Evolutionary conservation across 1,140 invertebrate species (phyloP).

Genomic region (Adelges cooleyi): DNA sequence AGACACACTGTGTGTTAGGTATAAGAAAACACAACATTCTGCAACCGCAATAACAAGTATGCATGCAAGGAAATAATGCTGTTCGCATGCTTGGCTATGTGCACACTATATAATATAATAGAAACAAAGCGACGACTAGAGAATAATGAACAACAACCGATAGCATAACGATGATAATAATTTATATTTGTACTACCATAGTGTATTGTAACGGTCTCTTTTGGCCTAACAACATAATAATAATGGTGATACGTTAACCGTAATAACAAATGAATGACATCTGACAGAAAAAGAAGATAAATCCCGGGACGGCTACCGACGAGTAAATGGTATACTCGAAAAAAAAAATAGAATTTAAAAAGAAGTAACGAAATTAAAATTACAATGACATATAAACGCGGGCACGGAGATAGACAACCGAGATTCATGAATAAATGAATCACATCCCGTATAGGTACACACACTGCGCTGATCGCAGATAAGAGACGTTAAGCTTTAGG

Average conservation of each 20-base stretch:
- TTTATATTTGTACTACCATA: too few species aligned
- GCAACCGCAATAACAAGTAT: too few species aligned
- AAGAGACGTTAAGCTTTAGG: slow-evolving; percentile 23
- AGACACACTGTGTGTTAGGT: too few species aligned
- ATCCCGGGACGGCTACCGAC: slow-evolving; percentile 12
- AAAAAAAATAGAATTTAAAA: slow-evolving; percentile 17
- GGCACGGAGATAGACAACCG: slow-evolving; percentile 22
- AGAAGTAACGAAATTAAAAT: slow-evolving; percentile 27
- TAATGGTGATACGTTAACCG: slow-evolving; percentile 33
- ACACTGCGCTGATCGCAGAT: not conserved
- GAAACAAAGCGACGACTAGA: too few species aligned
- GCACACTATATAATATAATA: too few species aligned
- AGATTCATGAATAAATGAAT: slow-evolving; percentile 28
- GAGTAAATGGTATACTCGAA: not conserved
- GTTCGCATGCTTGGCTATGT: too few species aligned
- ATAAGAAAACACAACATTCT: too few species aligned
- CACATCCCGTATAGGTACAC: slow-evolving; percentile 10
- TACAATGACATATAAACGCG: slow-evolving; percentile 8
- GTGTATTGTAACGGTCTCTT: too few species aligned
- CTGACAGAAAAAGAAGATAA: slow-evolving; percentile 28
- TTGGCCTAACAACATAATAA: slow-evolving; percentile 36
- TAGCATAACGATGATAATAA: not conserved
- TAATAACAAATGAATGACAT: slow-evolving; percentile 28
- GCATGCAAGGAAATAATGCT: too few species aligned
- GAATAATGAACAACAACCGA: slow-evolving; percentile 6